Evolutionary conservation across 2,888 invertebrate species (phyloP).

Genomic region (Philonicus albiceps): DNA sequence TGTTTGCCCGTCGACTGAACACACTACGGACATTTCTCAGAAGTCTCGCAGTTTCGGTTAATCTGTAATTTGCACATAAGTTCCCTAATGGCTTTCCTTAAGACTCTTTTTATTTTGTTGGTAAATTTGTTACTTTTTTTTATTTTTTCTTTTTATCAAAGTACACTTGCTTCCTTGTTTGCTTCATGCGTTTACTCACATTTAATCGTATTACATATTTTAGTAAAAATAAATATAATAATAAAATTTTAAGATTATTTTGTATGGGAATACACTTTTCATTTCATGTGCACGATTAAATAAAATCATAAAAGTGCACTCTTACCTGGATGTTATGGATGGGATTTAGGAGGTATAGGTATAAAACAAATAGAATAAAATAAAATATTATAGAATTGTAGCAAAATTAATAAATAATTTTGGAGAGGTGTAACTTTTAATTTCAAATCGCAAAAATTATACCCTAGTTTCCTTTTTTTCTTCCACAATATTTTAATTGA

Average conservation of each 20-base stretch:
- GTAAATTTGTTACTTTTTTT: background rate
- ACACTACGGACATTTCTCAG: constrained; percentile 94
- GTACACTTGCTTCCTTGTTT: background rate
- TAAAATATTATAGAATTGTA: background rate
- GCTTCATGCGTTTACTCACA: background rate
- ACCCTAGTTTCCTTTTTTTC: background rate
- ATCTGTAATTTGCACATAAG: constrained; percentile 70
- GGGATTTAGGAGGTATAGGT: background rate
- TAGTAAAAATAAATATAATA: background rate
- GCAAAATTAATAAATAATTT: background rate
- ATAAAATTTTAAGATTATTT: background rate
- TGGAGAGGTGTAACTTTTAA: background rate
- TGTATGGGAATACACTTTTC: background rate
- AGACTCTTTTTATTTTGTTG: background rate
- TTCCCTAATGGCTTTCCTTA: constrained; percentile 10
- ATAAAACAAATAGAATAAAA: background rate
- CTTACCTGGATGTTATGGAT: background rate
- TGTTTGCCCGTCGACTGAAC: constrained; percentile 80
- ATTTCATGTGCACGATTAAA: background rate
- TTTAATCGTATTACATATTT: background rate
- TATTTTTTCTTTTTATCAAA: background rate
- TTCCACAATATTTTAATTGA: constrained; percentile 45
- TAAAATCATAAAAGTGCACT: background rate
- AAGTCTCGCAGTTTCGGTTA: constrained; percentile 96
- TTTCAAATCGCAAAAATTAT: background rate